Evolutionary conservation across 64 coral and sea anemone species (phyloP).

Genomic region (Montipora sp.): DNA sequence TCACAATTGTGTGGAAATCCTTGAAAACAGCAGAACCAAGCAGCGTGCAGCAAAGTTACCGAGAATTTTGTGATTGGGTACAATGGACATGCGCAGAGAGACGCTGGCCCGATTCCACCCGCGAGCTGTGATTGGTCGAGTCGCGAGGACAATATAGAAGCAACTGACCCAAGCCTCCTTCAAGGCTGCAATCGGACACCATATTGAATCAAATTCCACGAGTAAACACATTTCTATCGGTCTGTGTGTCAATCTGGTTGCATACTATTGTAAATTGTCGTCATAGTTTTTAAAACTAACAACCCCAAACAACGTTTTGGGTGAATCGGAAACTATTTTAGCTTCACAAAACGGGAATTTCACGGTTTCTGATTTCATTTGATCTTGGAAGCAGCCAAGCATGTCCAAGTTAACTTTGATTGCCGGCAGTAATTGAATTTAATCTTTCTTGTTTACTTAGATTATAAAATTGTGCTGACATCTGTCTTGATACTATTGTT

Average conservation of each 20-base stretch:
- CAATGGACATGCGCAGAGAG: constrained; percentile 80
- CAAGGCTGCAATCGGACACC: constrained; percentile 40
- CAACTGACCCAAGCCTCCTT: constrained; percentile 26
- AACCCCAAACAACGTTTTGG: not conserved
- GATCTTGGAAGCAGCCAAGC: not conserved
- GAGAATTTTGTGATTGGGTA: constrained; percentile 78
- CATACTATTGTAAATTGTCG: not conserved
- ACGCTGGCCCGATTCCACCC: constrained; percentile 73
- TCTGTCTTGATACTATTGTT: constrained; percentile 48
- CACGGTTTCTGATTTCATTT: constrained; percentile 30
- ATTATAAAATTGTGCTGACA: constrained; percentile 41
- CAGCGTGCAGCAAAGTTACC: constrained; percentile 71
- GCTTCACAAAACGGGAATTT: not conserved
- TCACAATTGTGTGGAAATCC: constrained; percentile 55
- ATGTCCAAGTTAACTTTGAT: constrained; percentile 31
- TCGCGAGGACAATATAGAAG: constrained; percentile 21
- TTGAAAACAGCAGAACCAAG: constrained; percentile 77
- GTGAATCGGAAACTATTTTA: not conserved
- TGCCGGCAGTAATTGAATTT: constrained; percentile 43
- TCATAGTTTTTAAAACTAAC: not conserved
- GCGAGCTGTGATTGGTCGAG: constrained; percentile 83
- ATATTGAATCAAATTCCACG: constrained; percentile 13
- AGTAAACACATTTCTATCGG: constrained; percentile 43
- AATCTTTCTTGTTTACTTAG: constrained; percentile 47
- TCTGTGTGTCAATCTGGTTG: constrained; percentile 28